A percentile compares a stretch with the other conserved stretches of the same genome.
These are phyloP conservation scores for Epizoanthus rinbou DNA, from an alignment of 92 coral and sea anemone genomes.

Conservation along the genomic window DNA sequence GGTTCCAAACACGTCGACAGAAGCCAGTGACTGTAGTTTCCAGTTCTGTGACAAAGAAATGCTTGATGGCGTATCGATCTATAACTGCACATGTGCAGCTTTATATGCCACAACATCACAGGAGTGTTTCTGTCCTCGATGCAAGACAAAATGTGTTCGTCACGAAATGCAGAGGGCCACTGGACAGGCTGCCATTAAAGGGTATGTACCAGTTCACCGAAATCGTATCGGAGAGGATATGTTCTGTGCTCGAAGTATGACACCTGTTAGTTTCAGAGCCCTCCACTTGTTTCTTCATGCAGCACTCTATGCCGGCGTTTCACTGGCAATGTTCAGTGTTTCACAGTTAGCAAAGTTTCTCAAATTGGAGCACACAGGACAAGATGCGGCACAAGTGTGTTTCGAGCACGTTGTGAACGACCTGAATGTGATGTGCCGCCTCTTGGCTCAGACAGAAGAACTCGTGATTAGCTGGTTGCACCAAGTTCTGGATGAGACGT, in stretches of 20 bases:
- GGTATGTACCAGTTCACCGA: slow-evolving; percentile 41
- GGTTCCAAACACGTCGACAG: background rate
- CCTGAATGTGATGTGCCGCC: slow-evolving; percentile 50
- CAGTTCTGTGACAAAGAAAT: slow-evolving; percentile 3
- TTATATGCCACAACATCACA: slow-evolving; percentile 1
- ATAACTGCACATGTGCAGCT: slow-evolving; percentile 25
- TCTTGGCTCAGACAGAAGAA: slow-evolving; percentile 70
- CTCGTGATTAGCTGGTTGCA: slow-evolving; percentile 70
- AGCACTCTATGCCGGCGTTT: slow-evolving; percentile 76
- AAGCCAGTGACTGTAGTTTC: background rate
- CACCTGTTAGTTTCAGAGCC: slow-evolving; percentile 77
- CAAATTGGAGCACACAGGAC: slow-evolving; percentile 26
- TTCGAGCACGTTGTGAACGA: slow-evolving; percentile 70
- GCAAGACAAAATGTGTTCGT: slow-evolving; percentile 33
- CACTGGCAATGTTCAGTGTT: slow-evolving; percentile 56
- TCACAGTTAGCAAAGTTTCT: slow-evolving; percentile 53
- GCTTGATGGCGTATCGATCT: background rate
- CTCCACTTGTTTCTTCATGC: slow-evolving; percentile 82
- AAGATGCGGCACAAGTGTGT: slow-evolving; percentile 61
- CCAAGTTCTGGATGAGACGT: slow-evolving; percentile 57
- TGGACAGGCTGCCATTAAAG: slow-evolving; percentile 11
- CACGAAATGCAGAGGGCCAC: background rate
- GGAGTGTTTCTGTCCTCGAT: slow-evolving; percentile 30
- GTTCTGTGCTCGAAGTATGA: slow-evolving; percentile 59
- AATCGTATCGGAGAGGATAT: slow-evolving; percentile 7